These are phyloP conservation scores for Branchellion lobata DNA, from an alignment of 2,888 invertebrate species.

Conservation along the genomic window DNA sequence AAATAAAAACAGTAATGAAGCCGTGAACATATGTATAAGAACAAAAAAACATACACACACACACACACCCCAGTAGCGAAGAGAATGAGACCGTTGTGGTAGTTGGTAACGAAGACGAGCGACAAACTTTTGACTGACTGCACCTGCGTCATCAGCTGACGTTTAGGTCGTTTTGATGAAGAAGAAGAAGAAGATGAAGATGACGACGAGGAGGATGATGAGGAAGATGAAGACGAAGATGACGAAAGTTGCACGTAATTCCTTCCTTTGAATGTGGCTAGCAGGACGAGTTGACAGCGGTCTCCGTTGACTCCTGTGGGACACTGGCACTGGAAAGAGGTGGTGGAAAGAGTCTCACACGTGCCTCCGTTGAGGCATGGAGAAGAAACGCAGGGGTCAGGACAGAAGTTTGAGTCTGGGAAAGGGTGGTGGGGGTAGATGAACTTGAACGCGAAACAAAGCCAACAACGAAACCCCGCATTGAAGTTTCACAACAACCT, in stretches of 20 bases:
- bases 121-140: not conserved
- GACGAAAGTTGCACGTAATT: slow-evolving; percentile 46
- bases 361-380: slow-evolving; percentile 50
- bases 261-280: slow-evolving; percentile 56
- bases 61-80: not conserved
- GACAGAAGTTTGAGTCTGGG: slow-evolving; percentile 2
- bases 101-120: not conserved
- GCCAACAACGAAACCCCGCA: not conserved
- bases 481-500: not conserved
- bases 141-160: not conserved
- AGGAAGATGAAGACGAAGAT: not conserved
- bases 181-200: not conserved
- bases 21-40: no score
- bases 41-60: no score
- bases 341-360: slow-evolving; percentile 50
- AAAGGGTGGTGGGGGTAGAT: not conserved
- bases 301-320: slow-evolving; percentile 51
- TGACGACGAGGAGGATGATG: not conserved
- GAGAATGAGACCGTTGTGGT: not conserved
- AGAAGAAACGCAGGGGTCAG: slow-evolving; percentile 41
- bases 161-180: not conserved
- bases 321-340: slow-evolving; percentile 52
- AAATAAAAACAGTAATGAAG: no score
- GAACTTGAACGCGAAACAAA: not conserved
- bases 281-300: slow-evolving; percentile 54